Percentiles rank a stretch among this genome's conserved stretches.
Evolutionary conservation across 2,113 vertebrate species (phyloP).

Genomic region (Syrmaticus mikado): DNA sequence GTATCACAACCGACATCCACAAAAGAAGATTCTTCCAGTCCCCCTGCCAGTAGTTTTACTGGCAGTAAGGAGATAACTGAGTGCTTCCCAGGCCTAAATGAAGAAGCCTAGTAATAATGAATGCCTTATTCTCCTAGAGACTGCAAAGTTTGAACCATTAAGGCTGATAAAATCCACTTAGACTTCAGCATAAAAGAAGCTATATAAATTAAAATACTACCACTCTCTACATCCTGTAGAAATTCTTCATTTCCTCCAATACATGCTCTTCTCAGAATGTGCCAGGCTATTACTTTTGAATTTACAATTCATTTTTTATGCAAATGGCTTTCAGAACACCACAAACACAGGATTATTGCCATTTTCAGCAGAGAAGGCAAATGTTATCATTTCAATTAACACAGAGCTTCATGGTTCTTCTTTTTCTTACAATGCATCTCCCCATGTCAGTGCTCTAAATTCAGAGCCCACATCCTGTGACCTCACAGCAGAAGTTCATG

Average conservation of each 20-base stretch:
- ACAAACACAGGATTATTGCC: not conserved
- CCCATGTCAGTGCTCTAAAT: not conserved
- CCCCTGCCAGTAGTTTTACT: not conserved
- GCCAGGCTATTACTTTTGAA: conserved; percentile 20
- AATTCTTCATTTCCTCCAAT: not conserved
- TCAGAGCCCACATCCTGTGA: not conserved
- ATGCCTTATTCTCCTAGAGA: not conserved
- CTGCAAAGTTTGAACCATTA: not conserved
- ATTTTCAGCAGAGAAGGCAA: not conserved
- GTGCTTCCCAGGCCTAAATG: not conserved
- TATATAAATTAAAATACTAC: conserved; percentile 32
- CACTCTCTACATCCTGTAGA: not conserved
- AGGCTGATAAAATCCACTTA: not conserved
- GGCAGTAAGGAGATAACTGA: not conserved
- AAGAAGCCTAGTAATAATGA: not conserved
- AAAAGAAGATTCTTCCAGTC: not conserved
- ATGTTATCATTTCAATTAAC: not conserved
- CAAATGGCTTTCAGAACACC: conserved; percentile 3
- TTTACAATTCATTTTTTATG: conserved; percentile 12
- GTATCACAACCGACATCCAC: not conserved
- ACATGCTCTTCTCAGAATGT: not conserved
- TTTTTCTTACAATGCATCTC: not conserved
- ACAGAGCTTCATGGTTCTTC: not conserved
- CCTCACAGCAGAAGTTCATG: not conserved
- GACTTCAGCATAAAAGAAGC: not conserved